Conservation (phyloP, 2,797 vertebrate species). For the Trachops cirrhosus region DNA sequence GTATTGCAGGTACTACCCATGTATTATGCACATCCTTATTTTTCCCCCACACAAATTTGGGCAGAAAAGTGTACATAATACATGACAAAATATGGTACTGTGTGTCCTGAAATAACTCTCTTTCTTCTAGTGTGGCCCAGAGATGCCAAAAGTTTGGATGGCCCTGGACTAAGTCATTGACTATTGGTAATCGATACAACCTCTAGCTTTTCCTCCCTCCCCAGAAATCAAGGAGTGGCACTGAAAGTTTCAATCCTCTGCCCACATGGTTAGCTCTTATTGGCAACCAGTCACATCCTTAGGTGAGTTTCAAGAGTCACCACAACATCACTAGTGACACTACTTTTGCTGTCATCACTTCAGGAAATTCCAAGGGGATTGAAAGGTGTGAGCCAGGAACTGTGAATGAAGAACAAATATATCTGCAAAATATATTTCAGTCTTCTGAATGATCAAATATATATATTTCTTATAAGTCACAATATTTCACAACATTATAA, state of each 20-base stretch:
- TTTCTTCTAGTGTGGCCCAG: too few species aligned
- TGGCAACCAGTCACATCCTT: neutral
- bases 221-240: neutral
- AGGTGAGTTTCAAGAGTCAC: neutral
- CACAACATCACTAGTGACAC: neutral
- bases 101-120: too few species aligned
- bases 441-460: too few species aligned
- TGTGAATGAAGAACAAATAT: neutral
- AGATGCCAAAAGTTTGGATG: too few species aligned
- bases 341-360: neutral
- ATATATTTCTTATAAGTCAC: too few species aligned
- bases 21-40: too few species aligned
- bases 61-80: too few species aligned
- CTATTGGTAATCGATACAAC: neutral
- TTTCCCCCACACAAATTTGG: too few species aligned
- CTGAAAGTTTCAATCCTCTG: neutral
- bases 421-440: neutral
- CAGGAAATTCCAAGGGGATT: neutral
- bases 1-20: too few species aligned
- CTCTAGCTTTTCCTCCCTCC: neutral
- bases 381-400: neutral
- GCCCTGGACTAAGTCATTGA: neutral
- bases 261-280: neutral
- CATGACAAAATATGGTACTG: too few species aligned
- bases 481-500: neutral